Evolutionary conservation across 2,797 vertebrate species (phyloP), one percentile per base, ranked within the genome.

Genomic region (Rhinoraja longicauda): DNA sequence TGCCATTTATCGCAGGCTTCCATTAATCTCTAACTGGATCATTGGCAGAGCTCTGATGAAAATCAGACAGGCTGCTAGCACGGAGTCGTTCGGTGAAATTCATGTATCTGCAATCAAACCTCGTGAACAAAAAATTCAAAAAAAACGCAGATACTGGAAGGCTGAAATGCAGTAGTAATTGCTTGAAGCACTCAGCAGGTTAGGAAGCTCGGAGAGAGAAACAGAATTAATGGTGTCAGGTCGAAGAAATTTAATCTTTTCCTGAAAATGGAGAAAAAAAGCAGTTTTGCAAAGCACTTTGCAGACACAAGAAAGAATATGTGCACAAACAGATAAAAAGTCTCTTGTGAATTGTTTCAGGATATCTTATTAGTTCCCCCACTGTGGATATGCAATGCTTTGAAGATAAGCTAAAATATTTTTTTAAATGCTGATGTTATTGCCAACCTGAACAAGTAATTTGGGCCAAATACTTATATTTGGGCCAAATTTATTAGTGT

Each of bases 281-380:
- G 59, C 17, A 32, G 19, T 73, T 73, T 73, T 21, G 21, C 32
- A 32, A 7, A 36, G n/a, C 90, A 92, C 5, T 26, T 45, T 75
- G 45, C 10, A 92, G 39, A 75, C 62, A 36, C 45, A 57, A 92
- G 45, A 92, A 53, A 75, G 39, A 39, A n/a, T 29, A 53, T 26
- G 73, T 57, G 39, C 72, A 5, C 26, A 92, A 32, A 45, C 26
- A 91, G 10, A 72, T 4, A 0, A 13, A 53, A 91, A 53, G 53
- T 91, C 26, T 75, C 24, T 92, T 92, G 39, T 92, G 39, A 92
- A 29, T 75, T 75, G 70, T 13, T 92, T 92, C 70, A 75, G 39
- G 39, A 57, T 12, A 73, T 73, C 26, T n/a, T n/a, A 72, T 57
- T 39, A 75, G 53, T 53, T 75, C 72, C 72, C 45, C 70, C 3